Conservation (phyloP, 2,888 invertebrate genomes). For the Pachliopta kotzebuea region DNA sequence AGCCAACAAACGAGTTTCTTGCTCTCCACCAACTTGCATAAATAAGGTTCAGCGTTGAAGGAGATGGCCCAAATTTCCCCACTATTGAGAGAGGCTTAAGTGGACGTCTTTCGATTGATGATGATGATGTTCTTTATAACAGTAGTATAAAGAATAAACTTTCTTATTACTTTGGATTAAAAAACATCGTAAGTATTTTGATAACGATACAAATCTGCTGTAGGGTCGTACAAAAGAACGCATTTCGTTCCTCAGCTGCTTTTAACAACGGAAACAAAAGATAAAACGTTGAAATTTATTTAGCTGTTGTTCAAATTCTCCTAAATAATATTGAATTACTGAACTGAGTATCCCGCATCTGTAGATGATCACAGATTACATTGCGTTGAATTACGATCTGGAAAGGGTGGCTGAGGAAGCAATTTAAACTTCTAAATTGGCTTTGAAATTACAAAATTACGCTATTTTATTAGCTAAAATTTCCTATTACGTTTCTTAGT, state of each 20-base stretch:
- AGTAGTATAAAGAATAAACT: too few relatives aligned
- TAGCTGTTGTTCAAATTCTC: conserved; percentile 15
- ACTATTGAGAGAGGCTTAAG: too few relatives aligned
- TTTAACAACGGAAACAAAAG: not conserved
- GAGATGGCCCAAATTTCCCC: too few relatives aligned
- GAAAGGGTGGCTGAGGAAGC: conserved; percentile 28
- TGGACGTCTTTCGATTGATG: too few relatives aligned
- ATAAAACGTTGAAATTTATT: conserved; percentile 13
- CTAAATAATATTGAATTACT: conserved; percentile 25
- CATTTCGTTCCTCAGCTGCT: not conserved
- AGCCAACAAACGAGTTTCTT: too few relatives aligned
- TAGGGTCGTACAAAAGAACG: too few relatives aligned
- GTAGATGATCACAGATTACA: conserved; percentile 29
- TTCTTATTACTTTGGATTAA: too few relatives aligned
- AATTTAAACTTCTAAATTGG: conserved; percentile 34
- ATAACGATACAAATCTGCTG: too few relatives aligned
- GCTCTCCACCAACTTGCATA: too few relatives aligned
- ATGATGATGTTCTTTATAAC: too few relatives aligned
- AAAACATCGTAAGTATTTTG: too few relatives aligned
- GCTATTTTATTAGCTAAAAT: conserved; percentile 26
- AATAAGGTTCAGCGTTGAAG: too few relatives aligned
- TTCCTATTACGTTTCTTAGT: conserved; percentile 30
- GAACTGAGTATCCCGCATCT: conserved; percentile 26
- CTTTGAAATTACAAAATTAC: conserved; percentile 29
- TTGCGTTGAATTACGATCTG: conserved; percentile 25